phyloP scores from a whole-genome alignment of 2,797 vertebrate genomes.

The Sebastes vulpes region DNA sequence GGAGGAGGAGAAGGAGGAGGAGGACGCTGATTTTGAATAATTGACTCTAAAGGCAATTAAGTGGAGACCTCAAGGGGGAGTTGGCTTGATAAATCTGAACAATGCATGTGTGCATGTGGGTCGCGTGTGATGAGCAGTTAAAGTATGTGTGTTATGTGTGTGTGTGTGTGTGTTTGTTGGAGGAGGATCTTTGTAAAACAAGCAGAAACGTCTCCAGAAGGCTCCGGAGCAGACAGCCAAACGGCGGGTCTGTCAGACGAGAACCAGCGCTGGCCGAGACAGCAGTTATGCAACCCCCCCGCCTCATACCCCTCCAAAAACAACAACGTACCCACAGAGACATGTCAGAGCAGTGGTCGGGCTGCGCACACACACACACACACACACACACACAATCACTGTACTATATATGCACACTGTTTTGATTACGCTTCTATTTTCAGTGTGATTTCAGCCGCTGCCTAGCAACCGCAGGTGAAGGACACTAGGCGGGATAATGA shows the following conservation, averaged over 20 bases:
- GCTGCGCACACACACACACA: neutral
- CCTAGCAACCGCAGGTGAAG: conserved; percentile 76
- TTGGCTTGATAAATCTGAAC: conserved; percentile 2
- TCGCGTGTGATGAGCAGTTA: neutral
- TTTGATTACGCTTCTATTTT: conserved; percentile 25
- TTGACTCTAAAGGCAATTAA: conserved; percentile 46
- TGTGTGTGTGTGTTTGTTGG: neutral
- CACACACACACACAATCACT: neutral
- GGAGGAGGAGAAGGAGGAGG: neutral
- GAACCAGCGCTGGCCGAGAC: conserved; percentile 23
- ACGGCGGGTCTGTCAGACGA: conserved; percentile 33
- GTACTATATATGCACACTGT: neutral
- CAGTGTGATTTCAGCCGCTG: conserved; percentile 54
- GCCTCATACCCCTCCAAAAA: neutral
- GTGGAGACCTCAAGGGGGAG: conserved; percentile 7
- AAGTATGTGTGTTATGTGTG: neutral
- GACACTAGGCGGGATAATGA: conserved; percentile 53
- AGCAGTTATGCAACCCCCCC: conserved; percentile 52
- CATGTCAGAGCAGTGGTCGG: conserved; percentile 38
- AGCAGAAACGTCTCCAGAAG: conserved; percentile 38
- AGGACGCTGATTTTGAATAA: conserved; percentile 55
- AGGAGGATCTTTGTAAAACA: conserved; percentile 4
- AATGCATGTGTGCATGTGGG: neutral
- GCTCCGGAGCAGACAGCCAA: conserved; percentile 24
- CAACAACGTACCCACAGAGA: conserved; percentile 5